phyloP scores from a whole-genome alignment of 2,797 vertebrate species.

The Stomatorhinus walkeri region DNA sequence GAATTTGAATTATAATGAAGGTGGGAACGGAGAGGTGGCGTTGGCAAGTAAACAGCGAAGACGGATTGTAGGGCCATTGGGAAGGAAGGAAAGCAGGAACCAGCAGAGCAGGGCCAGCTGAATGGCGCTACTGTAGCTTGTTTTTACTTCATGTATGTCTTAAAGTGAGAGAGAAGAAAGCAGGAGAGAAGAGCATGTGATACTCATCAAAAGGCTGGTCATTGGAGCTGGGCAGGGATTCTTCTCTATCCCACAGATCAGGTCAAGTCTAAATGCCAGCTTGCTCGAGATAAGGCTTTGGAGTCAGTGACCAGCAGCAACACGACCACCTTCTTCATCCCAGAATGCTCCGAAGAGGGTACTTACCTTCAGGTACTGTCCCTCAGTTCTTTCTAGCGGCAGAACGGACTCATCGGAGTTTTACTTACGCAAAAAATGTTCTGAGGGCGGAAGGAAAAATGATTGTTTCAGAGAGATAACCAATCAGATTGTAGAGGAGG shows the following conservation, averaged over 20 bases:
- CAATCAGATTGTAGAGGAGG: background rate
- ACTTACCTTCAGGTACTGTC: slow-evolving; percentile 43
- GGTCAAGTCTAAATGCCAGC: slow-evolving; percentile 49
- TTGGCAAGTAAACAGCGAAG: background rate
- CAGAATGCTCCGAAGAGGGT: slow-evolving; percentile 47
- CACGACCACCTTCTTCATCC: slow-evolving; percentile 39
- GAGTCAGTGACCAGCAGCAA: slow-evolving; percentile 30
- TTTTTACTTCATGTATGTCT: background rate
- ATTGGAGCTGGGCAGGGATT: background rate
- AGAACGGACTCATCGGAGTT: background rate
- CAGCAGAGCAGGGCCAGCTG: background rate
- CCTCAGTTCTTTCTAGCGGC: background rate
- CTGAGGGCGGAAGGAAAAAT: background rate
- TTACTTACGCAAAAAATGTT: background rate
- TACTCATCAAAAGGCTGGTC: background rate
- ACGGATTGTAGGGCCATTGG: background rate
- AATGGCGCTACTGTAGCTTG: background rate
- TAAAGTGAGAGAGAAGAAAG: background rate
- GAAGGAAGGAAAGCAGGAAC: background rate
- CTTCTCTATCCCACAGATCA: slow-evolving; percentile 32
- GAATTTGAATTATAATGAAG: background rate
- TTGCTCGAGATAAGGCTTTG: slow-evolving; percentile 44
- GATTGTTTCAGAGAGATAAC: background rate
- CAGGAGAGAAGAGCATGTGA: background rate
- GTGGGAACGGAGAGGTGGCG: background rate